These are phyloP conservation scores for Psilopsiagon aurifrons DNA, from an alignment of 2,113 vertebrate species.

Conservation along the genomic window DNA sequence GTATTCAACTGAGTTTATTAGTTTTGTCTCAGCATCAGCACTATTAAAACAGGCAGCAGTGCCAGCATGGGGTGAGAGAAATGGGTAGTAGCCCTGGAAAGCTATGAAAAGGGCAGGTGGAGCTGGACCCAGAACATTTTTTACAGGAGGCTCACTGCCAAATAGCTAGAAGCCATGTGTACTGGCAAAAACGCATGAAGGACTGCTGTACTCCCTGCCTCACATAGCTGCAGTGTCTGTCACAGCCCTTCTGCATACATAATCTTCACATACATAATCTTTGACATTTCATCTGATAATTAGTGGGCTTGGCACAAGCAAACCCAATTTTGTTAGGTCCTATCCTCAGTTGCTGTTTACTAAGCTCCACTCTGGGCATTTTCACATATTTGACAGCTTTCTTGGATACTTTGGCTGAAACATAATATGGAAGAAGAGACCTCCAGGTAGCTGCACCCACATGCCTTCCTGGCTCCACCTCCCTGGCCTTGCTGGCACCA, in stretches of 20 bases:
- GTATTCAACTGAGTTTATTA: not conserved
- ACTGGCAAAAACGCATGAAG: not conserved
- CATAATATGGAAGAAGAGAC: not conserved
- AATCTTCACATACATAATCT: not conserved
- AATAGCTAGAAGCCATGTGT: not conserved
- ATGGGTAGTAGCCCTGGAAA: constrained; percentile 9
- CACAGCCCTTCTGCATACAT: not conserved
- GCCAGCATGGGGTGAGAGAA: not conserved
- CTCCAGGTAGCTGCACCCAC: constrained; percentile 32
- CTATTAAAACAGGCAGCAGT: not conserved
- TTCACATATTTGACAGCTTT: not conserved
- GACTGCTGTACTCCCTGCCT: not conserved
- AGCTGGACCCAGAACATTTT: constrained; percentile 12
- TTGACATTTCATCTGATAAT: constrained; percentile 24
- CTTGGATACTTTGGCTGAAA: not conserved
- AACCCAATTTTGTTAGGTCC: not conserved
- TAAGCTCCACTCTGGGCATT: not conserved
- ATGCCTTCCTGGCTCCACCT: constrained; percentile 41
- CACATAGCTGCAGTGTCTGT: constrained; percentile 6
- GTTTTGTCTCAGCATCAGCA: not conserved
- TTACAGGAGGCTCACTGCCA: not conserved
- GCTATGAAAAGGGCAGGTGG: constrained; percentile 21
- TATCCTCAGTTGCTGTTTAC: not conserved
- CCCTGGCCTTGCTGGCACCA: not conserved
- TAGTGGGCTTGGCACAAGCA: not conserved